Evolutionary conservation across 2,797 vertebrate genomes (phyloP).

Genomic region (Discoglossus pictus): DNA sequence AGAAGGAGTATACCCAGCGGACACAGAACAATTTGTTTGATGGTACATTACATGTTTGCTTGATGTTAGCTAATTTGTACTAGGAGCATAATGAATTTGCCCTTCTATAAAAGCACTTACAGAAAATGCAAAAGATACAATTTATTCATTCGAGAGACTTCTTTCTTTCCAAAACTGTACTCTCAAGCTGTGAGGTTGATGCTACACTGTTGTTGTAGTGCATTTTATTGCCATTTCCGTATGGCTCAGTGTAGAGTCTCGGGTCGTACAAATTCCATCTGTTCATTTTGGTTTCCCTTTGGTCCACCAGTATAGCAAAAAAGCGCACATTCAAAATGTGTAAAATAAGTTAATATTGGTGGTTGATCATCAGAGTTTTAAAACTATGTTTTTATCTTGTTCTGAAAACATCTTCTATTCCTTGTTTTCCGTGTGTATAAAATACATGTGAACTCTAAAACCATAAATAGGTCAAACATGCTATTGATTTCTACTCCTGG

Average conservation of each 20-base stretch:
- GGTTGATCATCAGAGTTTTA: too few species aligned
- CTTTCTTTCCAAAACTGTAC: constrained; percentile 13
- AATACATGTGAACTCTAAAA: too few species aligned
- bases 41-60: constrained; percentile 31
- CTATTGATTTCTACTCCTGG: too few species aligned
- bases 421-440: too few species aligned
- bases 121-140: constrained; percentile 26
- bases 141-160: constrained; percentile 22
- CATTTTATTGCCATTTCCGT: background rate
- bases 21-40: constrained; percentile 30
- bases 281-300: background rate
- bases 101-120: constrained; percentile 25
- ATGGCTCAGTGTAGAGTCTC: constrained; percentile 16
- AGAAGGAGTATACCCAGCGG: constrained; percentile 12
- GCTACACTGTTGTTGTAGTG: background rate
- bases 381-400: too few species aligned
- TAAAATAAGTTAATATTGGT: too few species aligned
- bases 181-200: constrained; percentile 28
- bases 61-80: constrained; percentile 35
- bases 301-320: too few species aligned
- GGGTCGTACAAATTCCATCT: constrained; percentile 9
- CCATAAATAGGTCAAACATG: too few species aligned
- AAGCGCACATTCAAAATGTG: too few species aligned
- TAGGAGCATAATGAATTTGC: constrained; percentile 32
- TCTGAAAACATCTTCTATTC: too few species aligned